Evolutionary conservation across 2,113 vertebrate species (phyloP).

Genomic region (Nannobrachium achirus): DNA sequence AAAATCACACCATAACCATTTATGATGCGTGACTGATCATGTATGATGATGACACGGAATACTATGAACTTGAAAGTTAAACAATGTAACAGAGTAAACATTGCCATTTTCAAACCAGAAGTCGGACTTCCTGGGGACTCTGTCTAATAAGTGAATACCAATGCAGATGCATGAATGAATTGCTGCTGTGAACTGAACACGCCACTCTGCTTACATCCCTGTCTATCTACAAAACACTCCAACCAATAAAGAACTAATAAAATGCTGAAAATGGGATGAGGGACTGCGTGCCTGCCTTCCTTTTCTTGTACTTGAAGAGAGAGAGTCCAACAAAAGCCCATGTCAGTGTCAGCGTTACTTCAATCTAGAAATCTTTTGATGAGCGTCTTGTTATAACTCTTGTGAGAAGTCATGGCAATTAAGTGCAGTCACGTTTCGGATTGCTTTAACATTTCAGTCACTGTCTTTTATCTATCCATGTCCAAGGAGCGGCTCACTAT

Average conservation of each 20-base stretch:
- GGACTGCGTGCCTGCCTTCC: neutral
- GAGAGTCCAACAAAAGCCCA: neutral
- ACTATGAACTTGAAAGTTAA: neutral
- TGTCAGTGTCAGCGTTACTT: neutral
- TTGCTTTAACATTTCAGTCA: neutral
- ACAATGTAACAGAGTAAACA: neutral
- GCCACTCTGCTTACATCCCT: neutral
- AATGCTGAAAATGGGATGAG: neutral
- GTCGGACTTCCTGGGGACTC: neutral
- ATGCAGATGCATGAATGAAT: no score
- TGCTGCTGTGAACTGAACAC: no score
- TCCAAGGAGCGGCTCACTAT: neutral
- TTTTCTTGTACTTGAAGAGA: constrained; percentile 3
- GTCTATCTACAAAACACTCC: neutral
- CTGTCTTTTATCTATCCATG: constrained; percentile 13
- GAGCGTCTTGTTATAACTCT: neutral
- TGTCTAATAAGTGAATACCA: neutral
- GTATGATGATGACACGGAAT: no score
- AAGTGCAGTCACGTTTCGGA: neutral
- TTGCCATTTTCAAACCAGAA: neutral
- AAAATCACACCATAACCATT: no score
- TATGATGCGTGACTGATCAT: no score
- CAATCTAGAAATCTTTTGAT: neutral
- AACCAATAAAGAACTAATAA: neutral
- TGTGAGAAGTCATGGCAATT: neutral